phyloP scores from a whole-genome alignment of 2,888 invertebrate genomes.

The Gerris lacustris region DNA sequence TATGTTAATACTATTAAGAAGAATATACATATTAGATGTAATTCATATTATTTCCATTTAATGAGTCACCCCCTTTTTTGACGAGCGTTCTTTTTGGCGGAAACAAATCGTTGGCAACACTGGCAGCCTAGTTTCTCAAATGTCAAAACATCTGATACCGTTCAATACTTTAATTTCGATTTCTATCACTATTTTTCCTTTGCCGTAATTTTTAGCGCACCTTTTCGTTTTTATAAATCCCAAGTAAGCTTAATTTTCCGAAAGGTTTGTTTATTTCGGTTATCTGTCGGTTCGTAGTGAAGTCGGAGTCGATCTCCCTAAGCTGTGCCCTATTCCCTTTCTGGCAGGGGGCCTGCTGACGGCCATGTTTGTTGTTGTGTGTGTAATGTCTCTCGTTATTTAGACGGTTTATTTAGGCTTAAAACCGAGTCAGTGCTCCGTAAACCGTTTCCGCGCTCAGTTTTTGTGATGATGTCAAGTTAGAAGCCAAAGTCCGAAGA shows the following conservation, averaged over 20 bases:
- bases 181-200: neutral
- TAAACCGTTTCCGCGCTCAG: no score
- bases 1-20: no score
- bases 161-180: neutral
- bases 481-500: neutral
- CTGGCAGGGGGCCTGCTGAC: constrained; percentile 35
- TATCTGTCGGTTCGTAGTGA: no score
- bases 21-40: no score
- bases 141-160: constrained; percentile 3
- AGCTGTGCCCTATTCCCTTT: neutral
- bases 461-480: no score
- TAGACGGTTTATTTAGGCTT: neutral
- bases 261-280: no score
- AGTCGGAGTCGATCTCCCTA: no score
- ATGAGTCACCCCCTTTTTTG: no score
- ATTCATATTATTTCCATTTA: no score
- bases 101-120: neutral
- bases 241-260: no score
- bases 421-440: neutral
- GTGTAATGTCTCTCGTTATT: constrained; percentile 34
- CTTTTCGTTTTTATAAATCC: neutral
- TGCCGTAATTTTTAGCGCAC: neutral
- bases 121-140: neutral
- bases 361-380: constrained; percentile 73
- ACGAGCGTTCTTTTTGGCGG: no score